Conservation (phyloP, 2,113 vertebrate species). For the Thunnus thynnus region DNA sequence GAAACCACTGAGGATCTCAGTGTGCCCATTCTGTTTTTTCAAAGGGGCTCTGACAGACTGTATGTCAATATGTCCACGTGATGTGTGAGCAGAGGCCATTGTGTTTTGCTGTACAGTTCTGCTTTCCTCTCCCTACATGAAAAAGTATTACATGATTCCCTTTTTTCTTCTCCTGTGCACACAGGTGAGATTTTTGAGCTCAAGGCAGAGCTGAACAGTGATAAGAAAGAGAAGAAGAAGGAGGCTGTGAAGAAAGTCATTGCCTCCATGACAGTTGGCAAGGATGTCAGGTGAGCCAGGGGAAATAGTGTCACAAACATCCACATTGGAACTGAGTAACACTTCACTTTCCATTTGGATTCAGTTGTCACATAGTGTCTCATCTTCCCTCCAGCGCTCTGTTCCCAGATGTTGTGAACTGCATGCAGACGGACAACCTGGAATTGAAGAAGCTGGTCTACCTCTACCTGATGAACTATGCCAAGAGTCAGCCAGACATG, state of each 20-base stretch:
- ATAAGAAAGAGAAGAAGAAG: conserved; percentile 99
- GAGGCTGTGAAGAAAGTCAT: conserved; percentile 99
- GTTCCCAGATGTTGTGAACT: conserved; percentile 98
- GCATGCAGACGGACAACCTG: conserved; percentile 99
- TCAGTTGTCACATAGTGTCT: not conserved
- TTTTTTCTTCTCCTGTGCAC: conserved; percentile 36
- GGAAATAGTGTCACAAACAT: not conserved
- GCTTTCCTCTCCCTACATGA: not conserved
- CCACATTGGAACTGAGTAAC: not conserved
- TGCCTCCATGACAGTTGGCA: conserved; percentile 98
- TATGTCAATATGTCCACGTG: not conserved
- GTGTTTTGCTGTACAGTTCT: not conserved
- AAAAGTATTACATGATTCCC: not conserved
- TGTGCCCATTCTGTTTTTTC: not conserved
- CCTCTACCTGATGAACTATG: conserved; percentile 99
- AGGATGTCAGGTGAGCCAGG: conserved; percentile 93
- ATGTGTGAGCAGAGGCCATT: not conserved
- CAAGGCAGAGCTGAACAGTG: conserved; percentile 98
- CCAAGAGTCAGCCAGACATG: conserved; percentile 99
- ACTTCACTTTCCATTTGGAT: not conserved
- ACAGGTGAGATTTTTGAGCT: conserved; percentile 98
- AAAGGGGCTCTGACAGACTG: not conserved
- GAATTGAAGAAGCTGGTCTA: conserved; percentile 99
- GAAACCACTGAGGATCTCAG: not conserved
- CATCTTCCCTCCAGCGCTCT: conserved; percentile 86